These are phyloP conservation scores for Caenorhabditis sp. DNA, from an alignment of 2,888 invertebrate genomes.

Conservation along the genomic window DNA sequence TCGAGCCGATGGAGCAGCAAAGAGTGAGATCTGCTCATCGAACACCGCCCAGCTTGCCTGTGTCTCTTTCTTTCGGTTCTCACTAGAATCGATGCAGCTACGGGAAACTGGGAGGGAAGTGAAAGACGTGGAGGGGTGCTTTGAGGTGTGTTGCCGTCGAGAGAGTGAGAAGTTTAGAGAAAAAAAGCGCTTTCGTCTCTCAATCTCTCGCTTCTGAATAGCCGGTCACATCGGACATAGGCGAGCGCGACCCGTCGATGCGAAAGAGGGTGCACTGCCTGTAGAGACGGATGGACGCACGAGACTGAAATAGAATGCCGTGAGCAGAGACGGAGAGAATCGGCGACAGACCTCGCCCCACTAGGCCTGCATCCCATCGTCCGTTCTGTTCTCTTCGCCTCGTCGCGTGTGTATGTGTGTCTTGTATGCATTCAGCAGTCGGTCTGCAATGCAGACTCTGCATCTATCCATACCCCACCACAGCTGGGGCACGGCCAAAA, in stretches of 20 bases:
- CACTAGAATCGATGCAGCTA: constrained; percentile 20
- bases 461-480: constrained; percentile 49
- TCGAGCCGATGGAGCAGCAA: constrained; percentile 11
- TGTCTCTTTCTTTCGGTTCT: constrained; percentile 11
- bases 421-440: constrained; percentile 54
- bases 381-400: constrained; percentile 30
- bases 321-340: constrained; percentile 17
- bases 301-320: background rate
- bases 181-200: constrained; percentile 5
- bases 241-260: constrained; percentile 30
- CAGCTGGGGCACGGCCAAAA: constrained; percentile 49
- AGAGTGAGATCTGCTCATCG: constrained; percentile 30
- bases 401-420: constrained; percentile 38
- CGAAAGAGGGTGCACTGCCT: background rate
- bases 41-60: constrained; percentile 27
- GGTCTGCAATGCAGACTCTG: too few species aligned
- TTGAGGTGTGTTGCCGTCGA: constrained; percentile 26
- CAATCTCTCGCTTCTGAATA: constrained; percentile 28
- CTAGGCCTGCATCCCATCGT: constrained; percentile 22
- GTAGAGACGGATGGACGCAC: background rate
- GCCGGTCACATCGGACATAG: constrained; percentile 32
- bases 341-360: constrained; percentile 23
- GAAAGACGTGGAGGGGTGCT: constrained; percentile 16
- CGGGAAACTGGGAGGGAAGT: constrained; percentile 10
- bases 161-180: background rate